A percentile compares a stretch with the other conserved stretches of the same genome.
Evolutionary conservation across 2,113 vertebrate species (phyloP).

Genomic region (Pterophyllum scalare): DNA sequence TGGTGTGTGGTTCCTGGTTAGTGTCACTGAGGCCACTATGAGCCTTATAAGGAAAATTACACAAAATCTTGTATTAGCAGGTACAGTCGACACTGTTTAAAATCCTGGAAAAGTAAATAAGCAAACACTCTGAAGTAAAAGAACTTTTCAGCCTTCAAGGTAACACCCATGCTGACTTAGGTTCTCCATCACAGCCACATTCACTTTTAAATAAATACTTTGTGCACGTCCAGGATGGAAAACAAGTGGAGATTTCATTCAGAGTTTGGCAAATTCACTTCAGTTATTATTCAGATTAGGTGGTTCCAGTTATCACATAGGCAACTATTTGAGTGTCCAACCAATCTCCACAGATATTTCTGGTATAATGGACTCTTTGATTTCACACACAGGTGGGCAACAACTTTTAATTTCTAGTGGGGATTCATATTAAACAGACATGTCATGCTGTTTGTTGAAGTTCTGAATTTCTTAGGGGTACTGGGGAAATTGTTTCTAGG

Average conservation of each 20-base stretch:
- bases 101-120: slow-evolving; percentile 39
- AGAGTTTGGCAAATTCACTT: background rate
- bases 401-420: background rate
- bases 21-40: background rate
- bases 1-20: slow-evolving; percentile 3
- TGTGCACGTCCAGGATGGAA: background rate
- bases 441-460: background rate
- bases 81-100: slow-evolving; percentile 14
- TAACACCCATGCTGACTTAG: slow-evolving; percentile 37
- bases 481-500: slow-evolving; percentile 18
- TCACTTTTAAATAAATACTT: slow-evolving; percentile 7
- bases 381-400: background rate
- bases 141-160: slow-evolving; percentile 25
- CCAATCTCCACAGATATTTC: background rate
- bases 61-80: background rate
- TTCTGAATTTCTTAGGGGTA: background rate
- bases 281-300: no score
- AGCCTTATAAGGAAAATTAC: slow-evolving; percentile 43
- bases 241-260: background rate
- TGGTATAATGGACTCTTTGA: background rate
- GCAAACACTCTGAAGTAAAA: slow-evolving; percentile 21
- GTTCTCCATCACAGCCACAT: slow-evolving; percentile 10
- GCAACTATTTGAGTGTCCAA: background rate
- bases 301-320: background rate
- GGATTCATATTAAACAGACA: background rate